Conservation (phyloP, 2,888 invertebrate genomes). For the Macaria notata region DNA sequence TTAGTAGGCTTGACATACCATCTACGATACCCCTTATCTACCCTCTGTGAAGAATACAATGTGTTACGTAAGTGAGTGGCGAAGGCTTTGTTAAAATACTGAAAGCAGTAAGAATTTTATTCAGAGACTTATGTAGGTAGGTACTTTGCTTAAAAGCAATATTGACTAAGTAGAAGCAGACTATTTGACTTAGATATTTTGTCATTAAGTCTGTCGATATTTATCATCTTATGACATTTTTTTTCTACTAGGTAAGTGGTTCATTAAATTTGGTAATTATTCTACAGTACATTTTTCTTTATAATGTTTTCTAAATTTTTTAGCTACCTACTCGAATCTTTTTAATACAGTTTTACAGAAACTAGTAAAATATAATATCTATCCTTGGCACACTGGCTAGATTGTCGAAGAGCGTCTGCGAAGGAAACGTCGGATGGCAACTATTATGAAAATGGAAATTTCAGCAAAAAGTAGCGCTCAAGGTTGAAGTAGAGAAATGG, state of each 20-base stretch:
- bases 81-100: background rate
- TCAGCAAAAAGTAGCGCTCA: constrained; percentile 7
- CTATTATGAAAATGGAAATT: constrained; percentile 13
- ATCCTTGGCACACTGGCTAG: background rate
- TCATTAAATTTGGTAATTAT: too few relatives aligned
- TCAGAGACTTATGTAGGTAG: too few relatives aligned
- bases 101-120: background rate
- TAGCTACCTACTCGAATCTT: too few relatives aligned
- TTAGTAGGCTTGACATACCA: constrained; percentile 27
- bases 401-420: constrained; percentile 1
- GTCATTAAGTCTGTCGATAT: too few relatives aligned
- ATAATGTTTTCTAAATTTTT: too few relatives aligned
- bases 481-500: constrained; percentile 7
- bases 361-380: background rate
- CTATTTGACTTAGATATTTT: too few relatives aligned
- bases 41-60: background rate
- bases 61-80: background rate
- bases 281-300: too few relatives aligned
- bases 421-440: constrained; percentile 3
- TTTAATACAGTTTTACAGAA: too few relatives aligned
- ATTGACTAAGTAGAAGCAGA: too few relatives aligned
- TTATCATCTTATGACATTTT: too few relatives aligned
- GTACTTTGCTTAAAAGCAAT: too few relatives aligned
- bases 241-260: too few relatives aligned
- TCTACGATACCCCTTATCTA: constrained; percentile 2